Conservation (phyloP, 2,797 vertebrate genomes). For the Champsocephalus esox region DNA sequence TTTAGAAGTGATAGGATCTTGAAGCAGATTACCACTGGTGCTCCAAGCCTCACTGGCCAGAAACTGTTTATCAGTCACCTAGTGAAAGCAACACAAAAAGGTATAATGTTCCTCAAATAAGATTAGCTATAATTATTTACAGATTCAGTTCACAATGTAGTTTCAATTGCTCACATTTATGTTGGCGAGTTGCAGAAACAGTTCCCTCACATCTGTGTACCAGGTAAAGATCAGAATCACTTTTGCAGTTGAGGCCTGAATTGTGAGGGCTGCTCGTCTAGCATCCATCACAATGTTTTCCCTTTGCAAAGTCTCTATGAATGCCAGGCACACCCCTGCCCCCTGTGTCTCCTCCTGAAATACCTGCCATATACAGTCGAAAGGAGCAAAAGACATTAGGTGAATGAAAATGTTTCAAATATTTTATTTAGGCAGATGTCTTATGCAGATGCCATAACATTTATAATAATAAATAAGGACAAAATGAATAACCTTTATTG, state of each 20-base stretch:
- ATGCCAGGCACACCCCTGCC: slow-evolving; percentile 76
- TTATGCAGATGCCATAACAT: not conserved
- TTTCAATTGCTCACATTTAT: slow-evolving; percentile 68
- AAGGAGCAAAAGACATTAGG: not conserved
- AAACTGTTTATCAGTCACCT: slow-evolving; percentile 78
- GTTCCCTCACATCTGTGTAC: slow-evolving; percentile 64
- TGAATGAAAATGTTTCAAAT: not conserved
- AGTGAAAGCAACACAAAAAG: not conserved
- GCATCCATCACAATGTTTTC: slow-evolving; percentile 65
- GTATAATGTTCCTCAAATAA: not conserved
- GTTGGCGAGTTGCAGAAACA: slow-evolving; percentile 72
- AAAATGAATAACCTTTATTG: slow-evolving; percentile 62
- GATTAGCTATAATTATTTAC: not conserved
- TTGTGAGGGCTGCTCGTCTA: slow-evolving; percentile 51
- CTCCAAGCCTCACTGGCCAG: slow-evolving; percentile 85
- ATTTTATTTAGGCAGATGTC: not conserved
- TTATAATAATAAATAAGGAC: not conserved
- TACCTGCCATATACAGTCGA: slow-evolving; percentile 27
- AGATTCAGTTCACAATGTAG: not conserved
- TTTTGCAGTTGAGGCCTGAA: slow-evolving; percentile 69
- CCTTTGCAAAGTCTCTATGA: slow-evolving; percentile 65
- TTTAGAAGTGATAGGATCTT: slow-evolving; percentile 55
- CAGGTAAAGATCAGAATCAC: slow-evolving; percentile 79
- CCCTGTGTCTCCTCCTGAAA: slow-evolving; percentile 72
- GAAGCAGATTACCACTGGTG: slow-evolving; percentile 72